These are phyloP conservation scores for Timandra comae DNA, from an alignment of 2,888 invertebrate genomes.

Conservation along the genomic window DNA sequence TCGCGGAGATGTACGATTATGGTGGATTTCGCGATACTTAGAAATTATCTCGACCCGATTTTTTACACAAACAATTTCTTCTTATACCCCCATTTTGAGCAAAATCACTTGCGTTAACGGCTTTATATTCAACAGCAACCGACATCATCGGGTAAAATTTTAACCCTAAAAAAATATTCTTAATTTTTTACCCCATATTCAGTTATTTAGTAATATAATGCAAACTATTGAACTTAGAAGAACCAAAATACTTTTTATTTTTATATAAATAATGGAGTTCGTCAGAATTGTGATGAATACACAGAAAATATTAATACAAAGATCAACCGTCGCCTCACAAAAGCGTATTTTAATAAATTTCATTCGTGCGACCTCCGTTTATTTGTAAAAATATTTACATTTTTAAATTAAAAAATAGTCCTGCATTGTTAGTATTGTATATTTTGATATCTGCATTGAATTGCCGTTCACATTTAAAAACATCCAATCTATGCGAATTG, in stretches of 20 bases:
- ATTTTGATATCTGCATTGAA: conserved; percentile 11
- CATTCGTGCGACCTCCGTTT: conserved; percentile 4
- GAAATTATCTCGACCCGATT: conserved; percentile 45
- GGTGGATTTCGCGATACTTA: conserved; percentile 47
- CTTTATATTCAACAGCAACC: conserved; percentile 37
- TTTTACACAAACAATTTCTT: conserved; percentile 42
- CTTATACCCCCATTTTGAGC: conserved; percentile 40
- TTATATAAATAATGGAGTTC: neutral
- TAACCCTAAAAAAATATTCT: too few relatives aligned
- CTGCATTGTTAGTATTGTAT: conserved; percentile 15
- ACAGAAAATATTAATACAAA: neutral
- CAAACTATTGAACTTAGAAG: neutral
- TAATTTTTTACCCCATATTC: too few relatives aligned
- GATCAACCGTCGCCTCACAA: neutral
- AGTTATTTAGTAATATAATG: too few relatives aligned
- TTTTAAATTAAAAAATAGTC: conserved; percentile 8
- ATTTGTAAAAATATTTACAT: conserved; percentile 11
- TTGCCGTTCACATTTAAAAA: conserved; percentile 12
- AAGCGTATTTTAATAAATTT: conserved; percentile 7
- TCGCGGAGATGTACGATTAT: conserved; percentile 66
- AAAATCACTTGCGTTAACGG: conserved; percentile 45
- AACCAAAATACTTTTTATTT: neutral
- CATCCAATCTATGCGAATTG: neutral
- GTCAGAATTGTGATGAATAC: neutral
- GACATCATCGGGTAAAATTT: too few relatives aligned